Evolutionary conservation across 2,888 invertebrate species (phyloP).

Genomic region (Volucella inflata): DNA sequence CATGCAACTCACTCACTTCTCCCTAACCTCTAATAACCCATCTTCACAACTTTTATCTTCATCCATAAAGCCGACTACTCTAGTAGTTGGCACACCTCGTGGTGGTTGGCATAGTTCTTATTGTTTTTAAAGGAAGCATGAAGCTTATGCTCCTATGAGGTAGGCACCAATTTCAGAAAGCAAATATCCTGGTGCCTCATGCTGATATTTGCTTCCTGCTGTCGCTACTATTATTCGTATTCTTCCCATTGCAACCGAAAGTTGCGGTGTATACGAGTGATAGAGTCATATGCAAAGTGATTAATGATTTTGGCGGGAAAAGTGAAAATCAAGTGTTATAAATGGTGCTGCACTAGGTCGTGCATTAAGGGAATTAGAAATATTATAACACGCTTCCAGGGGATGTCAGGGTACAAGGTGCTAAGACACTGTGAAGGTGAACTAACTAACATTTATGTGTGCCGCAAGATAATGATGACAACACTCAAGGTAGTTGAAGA

Average conservation of each 20-base stretch:
- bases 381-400: slow-evolving; percentile 37
- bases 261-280: background rate
- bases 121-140: slow-evolving; percentile 18
- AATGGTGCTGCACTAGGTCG: slow-evolving; percentile 70
- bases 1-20: slow-evolving; percentile 49
- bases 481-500: background rate
- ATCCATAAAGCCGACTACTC: background rate
- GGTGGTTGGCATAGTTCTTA: background rate
- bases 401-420: slow-evolving; percentile 41
- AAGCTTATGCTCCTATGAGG: slow-evolving; percentile 45
- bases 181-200: slow-evolving; percentile 47
- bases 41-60: slow-evolving; percentile 16
- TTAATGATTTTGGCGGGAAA: slow-evolving; percentile 73
- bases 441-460: slow-evolving; percentile 70
- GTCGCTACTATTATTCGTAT: slow-evolving; percentile 1
- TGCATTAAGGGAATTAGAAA: slow-evolving; percentile 75
- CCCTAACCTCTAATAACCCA: slow-evolving; percentile 55
- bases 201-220: slow-evolving; percentile 49
- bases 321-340: slow-evolving; percentile 72
- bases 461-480: slow-evolving; percentile 53
- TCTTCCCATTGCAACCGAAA: background rate
- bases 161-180: slow-evolving; percentile 7
- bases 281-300: slow-evolving; percentile 72
- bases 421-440: slow-evolving; percentile 43
- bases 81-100: slow-evolving; percentile 7